These are phyloP conservation scores for Tridacna gigas DNA, from an alignment of 2,888 invertebrate species.

Conservation along the genomic window DNA sequence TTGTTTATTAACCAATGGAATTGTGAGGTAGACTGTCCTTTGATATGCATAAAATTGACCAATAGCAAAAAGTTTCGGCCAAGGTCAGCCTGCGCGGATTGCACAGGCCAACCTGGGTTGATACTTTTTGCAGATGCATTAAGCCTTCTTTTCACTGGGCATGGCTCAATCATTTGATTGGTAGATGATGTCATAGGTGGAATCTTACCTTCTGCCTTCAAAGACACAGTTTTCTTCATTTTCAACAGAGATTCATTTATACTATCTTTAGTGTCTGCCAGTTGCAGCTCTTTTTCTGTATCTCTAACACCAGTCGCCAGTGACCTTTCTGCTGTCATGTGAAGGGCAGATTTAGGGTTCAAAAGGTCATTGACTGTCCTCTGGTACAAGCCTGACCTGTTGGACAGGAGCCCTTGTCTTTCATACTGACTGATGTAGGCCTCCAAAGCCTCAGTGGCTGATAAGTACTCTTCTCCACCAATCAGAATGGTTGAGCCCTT, in stretches of 20 bases:
- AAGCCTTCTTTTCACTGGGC: too few relatives aligned
- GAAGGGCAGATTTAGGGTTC: constrained; percentile 69
- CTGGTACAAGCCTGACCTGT: constrained; percentile 49
- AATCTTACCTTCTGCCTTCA: constrained; percentile 68
- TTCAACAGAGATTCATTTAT: constrained; percentile 65
- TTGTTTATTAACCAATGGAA: too few relatives aligned
- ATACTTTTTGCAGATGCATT: too few relatives aligned
- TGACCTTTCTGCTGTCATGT: constrained; percentile 70
- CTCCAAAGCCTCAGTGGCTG: constrained; percentile 77
- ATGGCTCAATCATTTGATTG: too few relatives aligned
- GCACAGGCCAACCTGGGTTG: too few relatives aligned
- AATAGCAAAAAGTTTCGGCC: too few relatives aligned
- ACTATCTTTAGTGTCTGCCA: constrained; percentile 64
- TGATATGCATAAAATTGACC: too few relatives aligned
- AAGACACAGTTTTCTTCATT: constrained; percentile 66
- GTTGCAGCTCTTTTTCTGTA: constrained; percentile 63
- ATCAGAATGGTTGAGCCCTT: constrained; percentile 67
- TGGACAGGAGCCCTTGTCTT: constrained; percentile 31
- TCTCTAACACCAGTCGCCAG: constrained; percentile 67
- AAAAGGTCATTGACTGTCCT: constrained; percentile 66
- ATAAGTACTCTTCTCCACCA: constrained; percentile 71
- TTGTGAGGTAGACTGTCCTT: too few relatives aligned
- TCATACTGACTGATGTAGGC: constrained; percentile 77
- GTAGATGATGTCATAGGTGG: not conserved
- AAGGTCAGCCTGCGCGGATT: too few relatives aligned